Evolutionary conservation across 2,888 invertebrate genomes (phyloP).

Genomic region (Adela reaumurella): DNA sequence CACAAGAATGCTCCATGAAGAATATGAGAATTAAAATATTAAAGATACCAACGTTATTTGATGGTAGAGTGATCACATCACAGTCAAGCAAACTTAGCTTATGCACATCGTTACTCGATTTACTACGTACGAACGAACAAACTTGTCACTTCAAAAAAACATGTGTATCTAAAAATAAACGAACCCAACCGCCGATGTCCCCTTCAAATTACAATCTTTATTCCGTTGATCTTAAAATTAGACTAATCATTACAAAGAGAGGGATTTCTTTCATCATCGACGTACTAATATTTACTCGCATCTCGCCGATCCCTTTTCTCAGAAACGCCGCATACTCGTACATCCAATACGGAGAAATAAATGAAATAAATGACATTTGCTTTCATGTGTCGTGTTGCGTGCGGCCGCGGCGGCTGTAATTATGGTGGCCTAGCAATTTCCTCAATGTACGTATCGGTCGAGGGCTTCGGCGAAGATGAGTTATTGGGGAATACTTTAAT

Average conservation of each 20-base stretch:
- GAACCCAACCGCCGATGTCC: background rate
- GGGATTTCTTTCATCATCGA: constrained; percentile 57
- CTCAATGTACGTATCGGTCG: constrained; percentile 20
- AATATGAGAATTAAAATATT: too few relatives aligned
- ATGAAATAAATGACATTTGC: constrained; percentile 56
- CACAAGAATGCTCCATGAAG: too few relatives aligned
- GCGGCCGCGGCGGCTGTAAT: constrained; percentile 46
- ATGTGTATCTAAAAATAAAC: too few relatives aligned
- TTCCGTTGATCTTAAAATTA: constrained; percentile 34
- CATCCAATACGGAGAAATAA: constrained; percentile 57
- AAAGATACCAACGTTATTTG: too few relatives aligned
- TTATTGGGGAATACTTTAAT: too few relatives aligned
- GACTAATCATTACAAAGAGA: constrained; percentile 54
- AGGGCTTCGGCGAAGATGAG: too few relatives aligned
- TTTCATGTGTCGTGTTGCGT: constrained; percentile 51
- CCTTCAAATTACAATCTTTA: constrained; percentile 31
- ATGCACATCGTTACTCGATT: too few relatives aligned
- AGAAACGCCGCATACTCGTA: constrained; percentile 43
- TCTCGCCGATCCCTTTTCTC: constrained; percentile 33
- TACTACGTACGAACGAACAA: too few relatives aligned
- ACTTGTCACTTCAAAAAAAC: too few relatives aligned
- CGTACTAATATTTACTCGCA: constrained; percentile 43
- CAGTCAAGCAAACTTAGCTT: too few relatives aligned
- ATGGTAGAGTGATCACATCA: too few relatives aligned
- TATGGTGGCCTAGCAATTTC: constrained; percentile 26